These are phyloP conservation scores for Ips typographus DNA, from an alignment of 1,140 invertebrate species.

Conservation along the genomic window DNA sequence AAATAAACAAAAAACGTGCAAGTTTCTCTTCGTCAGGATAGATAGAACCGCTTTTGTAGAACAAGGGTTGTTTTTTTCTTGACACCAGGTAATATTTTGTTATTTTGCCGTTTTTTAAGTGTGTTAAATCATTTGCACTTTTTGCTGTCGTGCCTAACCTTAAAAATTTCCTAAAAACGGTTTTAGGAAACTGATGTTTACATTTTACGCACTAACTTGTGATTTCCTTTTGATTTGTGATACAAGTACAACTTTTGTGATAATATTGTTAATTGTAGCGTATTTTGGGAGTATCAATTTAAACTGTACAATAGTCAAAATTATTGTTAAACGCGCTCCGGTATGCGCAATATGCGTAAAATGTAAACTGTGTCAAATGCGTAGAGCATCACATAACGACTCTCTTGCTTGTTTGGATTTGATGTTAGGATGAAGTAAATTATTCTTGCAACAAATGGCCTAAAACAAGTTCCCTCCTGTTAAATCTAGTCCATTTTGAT, in stretches of 20 bases:
- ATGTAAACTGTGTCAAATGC: constrained; percentile 30
- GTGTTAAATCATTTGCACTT: no score
- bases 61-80: constrained; percentile 18
- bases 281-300: constrained; percentile 13
- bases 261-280: constrained; percentile 34
- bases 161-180: no score
- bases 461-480: constrained; percentile 49
- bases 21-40: constrained; percentile 27
- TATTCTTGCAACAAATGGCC: constrained; percentile 46
- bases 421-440: constrained; percentile 29
- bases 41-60: constrained; percentile 13
- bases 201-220: constrained; percentile 31
- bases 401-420: constrained; percentile 32
- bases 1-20: constrained; percentile 34
- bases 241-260: constrained; percentile 39
- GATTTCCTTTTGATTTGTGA: constrained; percentile 35
- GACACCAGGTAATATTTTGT: constrained; percentile 8
- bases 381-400: constrained; percentile 40
- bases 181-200: constrained; percentile 20
- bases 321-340: no score
- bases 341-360: constrained; percentile 8
- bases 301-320: no score
- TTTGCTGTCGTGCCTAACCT: no score
- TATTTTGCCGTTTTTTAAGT: no score
- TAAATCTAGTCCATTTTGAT: constrained; percentile 48